Evolutionary conservation across 2,888 invertebrate species (phyloP), one percentile per base, ranked within the genome.

Genomic region (Xylophagus ater): DNA sequence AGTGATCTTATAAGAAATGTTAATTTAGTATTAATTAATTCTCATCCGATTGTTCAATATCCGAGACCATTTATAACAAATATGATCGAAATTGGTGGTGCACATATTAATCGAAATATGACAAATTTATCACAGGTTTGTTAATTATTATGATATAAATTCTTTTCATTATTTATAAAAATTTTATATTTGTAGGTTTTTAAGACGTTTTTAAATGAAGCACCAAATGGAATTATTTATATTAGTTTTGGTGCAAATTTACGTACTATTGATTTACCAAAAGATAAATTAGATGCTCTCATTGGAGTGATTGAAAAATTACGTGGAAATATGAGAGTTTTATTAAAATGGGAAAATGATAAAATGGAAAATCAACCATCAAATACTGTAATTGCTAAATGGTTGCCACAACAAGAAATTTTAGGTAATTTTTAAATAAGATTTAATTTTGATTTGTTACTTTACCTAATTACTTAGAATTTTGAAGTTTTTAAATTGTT

Each of bases 311-410:
- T 53, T 33, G 32, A 42, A 14, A 37, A 41, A 9, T 34, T 52
- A 9, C 32, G 36, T 15, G 44, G 36, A 3, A 40, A 40, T 5
- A 53, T 58, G 28, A 48, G 57, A 29, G 61, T 73, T 17, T 49
- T 73, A 7, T 59, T 72, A 53, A 73, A 73, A 53, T 72, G 68
- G 62, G 73, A 73, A 44, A 56, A 57, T 2, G 59, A 59, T 2
- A 47, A 55, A 19, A 49, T 64, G 21, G 51, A 57, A 3, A 54
- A 53, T 13, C 51, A 60, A 47, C 62, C 65, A 2, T 42, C 50
- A 10, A 68, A 68, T 46, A 58, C 73, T 0, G 53, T 60, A 47
- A 51, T 58, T 29, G 54, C 50, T 10, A 53, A 56, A 10, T 66
- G 64, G 64, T 56, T 59, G 49, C 65, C 66, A 0, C 65, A 66